These are phyloP conservation scores for Bombycilla garrulus DNA, from an alignment of 2,113 vertebrate genomes.

Conservation along the genomic window DNA sequence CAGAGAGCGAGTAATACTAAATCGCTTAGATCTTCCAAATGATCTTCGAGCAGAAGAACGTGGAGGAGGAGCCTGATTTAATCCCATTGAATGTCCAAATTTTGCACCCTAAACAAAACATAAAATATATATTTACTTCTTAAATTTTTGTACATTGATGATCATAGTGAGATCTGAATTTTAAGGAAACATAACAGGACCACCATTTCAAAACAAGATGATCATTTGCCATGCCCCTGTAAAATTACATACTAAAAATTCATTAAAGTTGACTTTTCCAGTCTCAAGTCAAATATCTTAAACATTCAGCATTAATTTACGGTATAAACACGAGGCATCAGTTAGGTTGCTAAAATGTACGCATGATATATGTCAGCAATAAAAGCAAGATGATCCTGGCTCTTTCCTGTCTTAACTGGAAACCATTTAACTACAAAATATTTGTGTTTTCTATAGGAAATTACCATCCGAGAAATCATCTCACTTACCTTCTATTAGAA, in stretches of 20 bases:
- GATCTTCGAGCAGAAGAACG: constrained; percentile 85
- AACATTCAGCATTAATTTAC: background rate
- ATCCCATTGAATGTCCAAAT: constrained; percentile 79
- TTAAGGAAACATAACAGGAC: background rate
- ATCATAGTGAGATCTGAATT: background rate
- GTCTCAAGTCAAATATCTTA: background rate
- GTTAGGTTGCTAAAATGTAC: background rate
- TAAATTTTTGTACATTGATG: background rate
- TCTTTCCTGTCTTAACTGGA: background rate
- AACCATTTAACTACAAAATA: background rate
- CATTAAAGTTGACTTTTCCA: background rate
- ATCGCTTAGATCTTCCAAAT: constrained; percentile 86
- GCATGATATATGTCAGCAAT: background rate
- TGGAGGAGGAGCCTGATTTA: constrained; percentile 75
- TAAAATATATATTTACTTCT: background rate
- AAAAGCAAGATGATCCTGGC: background rate
- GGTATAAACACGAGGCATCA: background rate
- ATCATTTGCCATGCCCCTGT: background rate
- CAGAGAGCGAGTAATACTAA: constrained; percentile 90
- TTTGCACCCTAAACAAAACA: constrained; percentile 76
- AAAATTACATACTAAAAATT: background rate
- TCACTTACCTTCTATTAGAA: background rate
- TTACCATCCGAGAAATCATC: background rate
- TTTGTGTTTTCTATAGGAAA: background rate
- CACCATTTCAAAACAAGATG: background rate